Base-by-base conservation (phyloP, 2,888 invertebrate genomes). In the Sphaeridia pumilis region DNA sequence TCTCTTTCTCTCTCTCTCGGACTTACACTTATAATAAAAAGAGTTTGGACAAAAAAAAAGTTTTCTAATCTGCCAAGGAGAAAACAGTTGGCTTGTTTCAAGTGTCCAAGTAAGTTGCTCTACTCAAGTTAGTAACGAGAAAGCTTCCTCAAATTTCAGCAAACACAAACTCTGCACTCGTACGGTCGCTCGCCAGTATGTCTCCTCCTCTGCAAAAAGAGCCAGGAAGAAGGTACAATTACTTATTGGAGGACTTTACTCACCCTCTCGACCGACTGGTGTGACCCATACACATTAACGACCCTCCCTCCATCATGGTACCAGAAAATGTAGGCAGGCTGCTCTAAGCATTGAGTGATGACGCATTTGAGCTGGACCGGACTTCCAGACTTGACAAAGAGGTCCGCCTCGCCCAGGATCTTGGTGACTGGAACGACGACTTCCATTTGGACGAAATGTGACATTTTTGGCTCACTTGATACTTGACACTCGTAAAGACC, bases 291-390 rank as follows among this genome's bases (percentile, higher is more conserved):
- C 72, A 83, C 82, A 74, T 82, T 81, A 69, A 85, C 78, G 63
- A 86, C 82, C 63, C 84, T 76, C 69, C 80, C 80, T 65, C 79
- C 82, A 73, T 86, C 82, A 75, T 87, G 88, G 76, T 89, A 90
- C 90, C 90, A 92, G 77, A 90, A 89, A 71, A 92, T 88, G 76
- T 87, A 90, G 66, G 86, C 84, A 66, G 90, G 90, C 70, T 87
- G 86, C 74, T 89, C 88, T 65, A 90, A 78, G 65, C 88, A 86
- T 73, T 87, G 85, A 67, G 86, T 84, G 74, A 90, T 88, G 67
- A 88, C 82, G 76, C 90, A 92, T 72, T 84, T 84, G 66, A 92
- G 77, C 71, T 82, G 81, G 66, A 90, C 88, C 62, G 83, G 83
- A 72, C 87, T 88, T 69, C 89, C 90, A 59, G 84, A 84, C 74